Conservation (phyloP, 2,888 invertebrate species). For the Drosophila robusta region DNA sequence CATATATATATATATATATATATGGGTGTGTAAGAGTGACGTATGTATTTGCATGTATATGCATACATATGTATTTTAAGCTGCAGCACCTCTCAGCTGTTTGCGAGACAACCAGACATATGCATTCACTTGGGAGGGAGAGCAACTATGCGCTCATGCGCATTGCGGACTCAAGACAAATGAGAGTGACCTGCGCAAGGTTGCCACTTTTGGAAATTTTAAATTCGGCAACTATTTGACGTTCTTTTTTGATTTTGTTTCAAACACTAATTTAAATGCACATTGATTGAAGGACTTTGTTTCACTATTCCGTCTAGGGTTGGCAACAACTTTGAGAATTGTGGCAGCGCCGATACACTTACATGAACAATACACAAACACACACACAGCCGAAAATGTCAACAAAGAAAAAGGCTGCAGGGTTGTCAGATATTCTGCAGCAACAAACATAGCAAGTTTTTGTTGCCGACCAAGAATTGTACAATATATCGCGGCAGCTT, state of each 20-base stretch:
- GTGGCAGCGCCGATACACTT: slow-evolving; percentile 38
- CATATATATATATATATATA: slow-evolving; percentile 22
- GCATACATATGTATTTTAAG: slow-evolving; percentile 23
- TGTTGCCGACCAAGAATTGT: neutral
- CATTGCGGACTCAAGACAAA: slow-evolving; percentile 38
- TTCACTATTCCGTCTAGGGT: slow-evolving; percentile 3
- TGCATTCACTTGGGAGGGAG: slow-evolving; percentile 38
- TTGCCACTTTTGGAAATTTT: slow-evolving; percentile 53
- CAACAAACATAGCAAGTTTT: slow-evolving; percentile 25
- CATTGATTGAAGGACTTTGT: neutral
- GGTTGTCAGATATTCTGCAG: slow-evolving; percentile 47
- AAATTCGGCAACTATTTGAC: slow-evolving; percentile 3
- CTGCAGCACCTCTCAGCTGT: slow-evolving; percentile 66
- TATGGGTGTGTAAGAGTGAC: slow-evolving; percentile 6
- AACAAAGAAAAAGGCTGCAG: slow-evolving; percentile 62
- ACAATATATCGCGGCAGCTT: slow-evolving; percentile 1
- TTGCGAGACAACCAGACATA: slow-evolving; percentile 45
- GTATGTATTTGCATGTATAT: slow-evolving; percentile 7
- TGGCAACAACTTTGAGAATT: slow-evolving; percentile 5
- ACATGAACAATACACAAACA: slow-evolving; percentile 21
- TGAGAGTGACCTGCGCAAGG: slow-evolving; percentile 63
- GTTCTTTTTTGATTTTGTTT: neutral
- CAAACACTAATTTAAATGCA: neutral
- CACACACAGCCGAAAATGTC: slow-evolving; percentile 55
- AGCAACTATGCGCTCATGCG: slow-evolving; percentile 57